Evolutionary conservation across 2,113 vertebrate species (phyloP).

Genomic region (Ctenodactylus gundi): DNA sequence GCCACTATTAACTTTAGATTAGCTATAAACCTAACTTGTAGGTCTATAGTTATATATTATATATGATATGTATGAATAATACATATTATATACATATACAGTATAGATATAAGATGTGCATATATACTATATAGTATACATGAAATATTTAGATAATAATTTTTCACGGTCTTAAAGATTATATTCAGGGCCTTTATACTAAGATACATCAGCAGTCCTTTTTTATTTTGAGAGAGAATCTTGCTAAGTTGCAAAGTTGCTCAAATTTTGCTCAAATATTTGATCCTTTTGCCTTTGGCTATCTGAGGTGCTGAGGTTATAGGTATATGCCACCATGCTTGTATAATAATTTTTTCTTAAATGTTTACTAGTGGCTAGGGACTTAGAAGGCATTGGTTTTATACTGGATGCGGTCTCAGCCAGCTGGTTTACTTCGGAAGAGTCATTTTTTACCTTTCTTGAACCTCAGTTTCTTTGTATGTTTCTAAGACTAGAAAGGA

Average conservation of each 20-base stretch:
- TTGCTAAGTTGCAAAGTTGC: too few species aligned
- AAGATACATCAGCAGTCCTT: too few species aligned
- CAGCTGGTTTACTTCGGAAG: background rate
- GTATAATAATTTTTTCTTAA: background rate
- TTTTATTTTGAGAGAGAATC: too few species aligned
- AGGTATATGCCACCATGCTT: background rate
- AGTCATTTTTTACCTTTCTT: background rate
- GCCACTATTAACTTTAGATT: background rate
- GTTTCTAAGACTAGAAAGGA: background rate
- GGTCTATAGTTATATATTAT: background rate
- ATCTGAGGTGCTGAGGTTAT: too few species aligned
- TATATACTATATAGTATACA: background rate
- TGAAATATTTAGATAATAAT: too few species aligned
- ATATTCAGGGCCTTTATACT: background rate
- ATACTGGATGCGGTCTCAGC: background rate
- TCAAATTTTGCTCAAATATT: too few species aligned
- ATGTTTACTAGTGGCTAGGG: background rate
- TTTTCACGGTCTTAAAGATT: too few species aligned
- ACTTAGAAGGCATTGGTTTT: background rate
- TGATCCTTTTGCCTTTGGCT: too few species aligned
- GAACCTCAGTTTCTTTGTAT: background rate
- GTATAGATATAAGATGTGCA: too few species aligned
- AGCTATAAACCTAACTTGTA: background rate
- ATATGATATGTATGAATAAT: too few species aligned
- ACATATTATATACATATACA: background rate